Base-by-base conservation (phyloP, 1,140 invertebrate genomes). In the Lepidotrigona ventralis region DNA sequence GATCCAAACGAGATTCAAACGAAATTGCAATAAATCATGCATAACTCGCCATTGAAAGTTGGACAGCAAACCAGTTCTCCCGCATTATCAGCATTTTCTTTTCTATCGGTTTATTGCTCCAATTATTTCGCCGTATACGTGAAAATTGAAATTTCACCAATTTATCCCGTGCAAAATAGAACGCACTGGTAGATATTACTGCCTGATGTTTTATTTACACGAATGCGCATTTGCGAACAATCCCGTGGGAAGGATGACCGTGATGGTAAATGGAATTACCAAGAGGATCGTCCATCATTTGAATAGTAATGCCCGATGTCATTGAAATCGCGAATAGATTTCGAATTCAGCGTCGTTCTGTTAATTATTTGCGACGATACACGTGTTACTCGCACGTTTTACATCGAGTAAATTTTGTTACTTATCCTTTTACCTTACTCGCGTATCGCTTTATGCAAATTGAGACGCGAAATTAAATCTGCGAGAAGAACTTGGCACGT, bases 21-120 rank as follows among this genome's bases (percentile, higher is more conserved):
- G 60, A 75, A 76, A 29, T 23, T 29, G 72, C 23, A 29, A 81
- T 81, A 81, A 81, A 81, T 81, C 79, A 81, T 81, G 72, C 63
- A 81, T 76, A 76, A 63, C 73, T 60, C 76, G 72, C 79, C 79
- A 76, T 81, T 81, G 79, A 81, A 81, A 68, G 72, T 68, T 76
- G 29, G 26, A 68, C 60, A n/a, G 79, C 53, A 56, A 81, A 81
- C 79, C 79, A 81, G 79, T 81, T 76, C 29, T 39, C 26, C 19
- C n/a, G 63, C 51, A 26, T 75, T 81, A 68, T 56, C 11, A 46
- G 39, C 0, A 9, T 4, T 1, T 14, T 76, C 64, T 80, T 81
- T 4, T 8, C 60, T 2, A 26, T 5, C n/a, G 29, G 56, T 46
- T 75, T 68, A 81, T 76, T 46, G 79, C 23, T 81, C 53, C 51